Evolutionary conservation across 2,888 invertebrate species (phyloP), one percentile per base, ranked within the genome.

Genomic region (Molanna angustata): DNA sequence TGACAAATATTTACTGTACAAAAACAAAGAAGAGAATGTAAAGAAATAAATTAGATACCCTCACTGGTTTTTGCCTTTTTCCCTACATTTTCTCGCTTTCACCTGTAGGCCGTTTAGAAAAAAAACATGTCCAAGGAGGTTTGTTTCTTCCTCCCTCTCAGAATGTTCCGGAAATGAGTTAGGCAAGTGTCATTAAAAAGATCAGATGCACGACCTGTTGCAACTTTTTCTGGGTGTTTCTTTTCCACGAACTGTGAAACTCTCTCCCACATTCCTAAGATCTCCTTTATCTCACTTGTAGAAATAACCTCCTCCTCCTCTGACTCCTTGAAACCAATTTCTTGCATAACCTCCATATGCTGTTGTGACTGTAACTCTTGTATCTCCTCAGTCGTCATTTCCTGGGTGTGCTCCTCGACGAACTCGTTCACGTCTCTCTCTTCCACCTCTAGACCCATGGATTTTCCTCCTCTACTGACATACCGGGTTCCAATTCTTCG

Each of bases 371-470:
- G 43, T n/a, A 39, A 4, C 32, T 45, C 45, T 18, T 31, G 31
- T 14, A 45, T 3, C 16, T 45, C 45, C 19, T 45, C 32, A 27
- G 18, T 41, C 13, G 49, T 41, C 41, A 41, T 40, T 32, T 41
- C 41, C 27, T 32, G 32, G 41, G 19, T 13, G 20, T 49, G 41
- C 32, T 48, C 48, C 39, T 48, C 48, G 21, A 48, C 48, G 22
- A 48, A 39, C 40, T 39, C 48, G 7, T n/a, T 40, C 18, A 49
- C 20, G 49, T 49, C 49, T 40, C 20, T 32, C 42, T 49, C 41
- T 19, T 49, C 41, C 40, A 49, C 49, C 42, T 41, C 49, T 31
- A 49, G 42, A 3, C 42, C 41, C 49, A 49, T 49, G 27, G 49
- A 32, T 32, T 49, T 49, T 40, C 49, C 27, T 49, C 27, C 19